Conservation (phyloP, 2,113 vertebrate genomes). For the Epinephelus moara region DNA sequence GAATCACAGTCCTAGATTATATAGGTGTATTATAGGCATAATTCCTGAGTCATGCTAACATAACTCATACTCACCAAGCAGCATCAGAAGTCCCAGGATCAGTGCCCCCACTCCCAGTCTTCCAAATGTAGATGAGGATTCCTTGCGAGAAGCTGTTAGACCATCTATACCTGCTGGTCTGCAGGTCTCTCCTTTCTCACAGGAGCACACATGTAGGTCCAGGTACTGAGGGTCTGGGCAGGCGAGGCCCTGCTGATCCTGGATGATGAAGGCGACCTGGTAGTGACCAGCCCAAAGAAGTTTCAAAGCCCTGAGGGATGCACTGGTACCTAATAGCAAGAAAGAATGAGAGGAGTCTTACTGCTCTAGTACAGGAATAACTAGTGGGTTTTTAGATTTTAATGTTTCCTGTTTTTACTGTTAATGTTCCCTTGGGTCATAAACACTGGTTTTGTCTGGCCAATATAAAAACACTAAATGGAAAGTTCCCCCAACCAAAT, state of each 20-base stretch:
- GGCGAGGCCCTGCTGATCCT: conserved; percentile 60
- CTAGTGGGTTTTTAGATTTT: not conserved
- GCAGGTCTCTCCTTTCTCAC: conserved; percentile 35
- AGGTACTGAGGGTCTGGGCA: conserved; percentile 58
- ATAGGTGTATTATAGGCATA: not conserved
- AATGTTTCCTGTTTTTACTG: not conserved
- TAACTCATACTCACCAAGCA: conserved; percentile 82
- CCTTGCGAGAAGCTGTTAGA: not conserved
- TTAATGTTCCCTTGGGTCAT: not conserved
- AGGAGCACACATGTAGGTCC: conserved; percentile 55
- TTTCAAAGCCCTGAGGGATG: conserved; percentile 6
- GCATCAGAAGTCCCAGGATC: conserved; percentile 80
- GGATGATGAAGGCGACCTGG: conserved; percentile 42
- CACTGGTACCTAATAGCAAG: conserved; percentile 34
- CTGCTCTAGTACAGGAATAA: not conserved
- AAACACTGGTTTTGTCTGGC: not conserved
- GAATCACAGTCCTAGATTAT: not conserved
- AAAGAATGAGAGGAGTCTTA: not conserved
- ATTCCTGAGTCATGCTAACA: not conserved
- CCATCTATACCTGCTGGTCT: accelerated
- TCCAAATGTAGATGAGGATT: conserved; percentile 66
- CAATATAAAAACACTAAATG: not conserved
- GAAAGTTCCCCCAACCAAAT: not conserved
- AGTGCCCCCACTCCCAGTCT: conserved; percentile 75
- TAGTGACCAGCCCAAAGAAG: conserved; percentile 64